Conservation (phyloP, 2,888 invertebrate genomes). For the Ryuthela nishihirai region DNA sequence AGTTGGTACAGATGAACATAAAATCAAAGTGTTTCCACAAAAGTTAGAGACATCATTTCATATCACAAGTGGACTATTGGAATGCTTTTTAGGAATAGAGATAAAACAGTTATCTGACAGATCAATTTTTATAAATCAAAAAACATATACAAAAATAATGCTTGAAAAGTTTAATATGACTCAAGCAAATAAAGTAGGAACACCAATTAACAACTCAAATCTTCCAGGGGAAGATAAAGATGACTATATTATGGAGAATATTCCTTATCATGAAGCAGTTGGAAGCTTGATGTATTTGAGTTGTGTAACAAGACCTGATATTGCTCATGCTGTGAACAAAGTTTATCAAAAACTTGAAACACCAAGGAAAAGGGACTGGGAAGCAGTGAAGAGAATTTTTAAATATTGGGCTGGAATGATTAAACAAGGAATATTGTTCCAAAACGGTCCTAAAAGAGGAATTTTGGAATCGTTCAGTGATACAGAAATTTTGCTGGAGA, state of each 20-base stretch:
- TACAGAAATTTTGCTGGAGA: conserved; percentile 37
- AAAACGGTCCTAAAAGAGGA: too few relatives aligned
- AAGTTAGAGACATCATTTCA: neutral
- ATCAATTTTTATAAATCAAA: conserved; percentile 12
- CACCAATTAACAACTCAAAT: too few relatives aligned
- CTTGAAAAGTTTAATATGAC: conserved; percentile 16
- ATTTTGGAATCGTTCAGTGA: conserved; percentile 32
- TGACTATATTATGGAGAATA: neutral
- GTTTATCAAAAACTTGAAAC: neutral
- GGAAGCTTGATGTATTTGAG: conserved; percentile 6
- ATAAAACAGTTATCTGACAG: neutral
- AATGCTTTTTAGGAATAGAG: neutral
- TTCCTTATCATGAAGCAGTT: conserved; percentile 4
- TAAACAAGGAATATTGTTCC: neutral
- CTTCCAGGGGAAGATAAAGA: too few relatives aligned
- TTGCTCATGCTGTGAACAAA: too few relatives aligned
- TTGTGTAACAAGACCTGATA: conserved; percentile 13
- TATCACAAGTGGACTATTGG: neutral
- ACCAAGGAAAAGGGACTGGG: conserved; percentile 1
- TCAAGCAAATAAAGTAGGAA: conserved; percentile 13
- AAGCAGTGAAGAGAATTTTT: neutral
- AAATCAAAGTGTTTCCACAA: neutral
- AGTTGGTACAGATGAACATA: neutral
- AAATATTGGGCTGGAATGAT: neutral
- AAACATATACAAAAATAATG: neutral